Evolutionary conservation across 2,888 invertebrate genomes (phyloP).

Genomic region (Tromatobia lineatoria): DNA sequence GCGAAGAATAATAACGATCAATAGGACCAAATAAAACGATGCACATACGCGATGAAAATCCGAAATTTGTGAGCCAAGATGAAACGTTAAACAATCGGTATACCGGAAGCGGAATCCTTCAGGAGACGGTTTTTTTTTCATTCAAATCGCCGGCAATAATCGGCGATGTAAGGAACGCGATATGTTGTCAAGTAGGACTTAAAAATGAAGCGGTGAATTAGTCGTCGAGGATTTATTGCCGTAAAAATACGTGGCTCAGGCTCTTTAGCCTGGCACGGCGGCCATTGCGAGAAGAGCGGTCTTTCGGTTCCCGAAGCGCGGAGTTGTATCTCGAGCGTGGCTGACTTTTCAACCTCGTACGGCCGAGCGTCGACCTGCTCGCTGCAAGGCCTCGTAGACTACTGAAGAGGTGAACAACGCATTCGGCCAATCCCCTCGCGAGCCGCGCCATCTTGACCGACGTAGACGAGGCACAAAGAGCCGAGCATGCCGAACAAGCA

Average conservation of each 20-base stretch:
- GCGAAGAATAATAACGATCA: not conserved
- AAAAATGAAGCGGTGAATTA: not conserved
- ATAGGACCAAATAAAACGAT: slow-evolving; percentile 9
- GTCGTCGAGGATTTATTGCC: not conserved
- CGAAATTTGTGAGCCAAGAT: not conserved
- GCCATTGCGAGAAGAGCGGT: slow-evolving; percentile 60
- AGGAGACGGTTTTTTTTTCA: not conserved
- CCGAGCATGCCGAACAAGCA: slow-evolving; percentile 61
- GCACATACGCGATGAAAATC: slow-evolving; percentile 5
- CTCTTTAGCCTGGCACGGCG: slow-evolving; percentile 61
- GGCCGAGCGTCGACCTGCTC: slow-evolving; percentile 69
- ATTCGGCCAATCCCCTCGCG: slow-evolving; percentile 70
- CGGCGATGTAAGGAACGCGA: not conserved
- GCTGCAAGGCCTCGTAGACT: slow-evolving; percentile 72
- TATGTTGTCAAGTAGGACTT: not conserved
- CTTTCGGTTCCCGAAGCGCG: slow-evolving; percentile 36
- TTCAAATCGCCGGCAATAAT: not conserved
- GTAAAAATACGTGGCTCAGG: not conserved
- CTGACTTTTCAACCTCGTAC: slow-evolving; percentile 60
- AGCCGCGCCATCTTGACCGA: slow-evolving; percentile 71
- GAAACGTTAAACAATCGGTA: not conserved
- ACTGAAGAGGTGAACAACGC: slow-evolving; percentile 68
- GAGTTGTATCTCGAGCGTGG: slow-evolving; percentile 54
- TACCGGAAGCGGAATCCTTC: slow-evolving; percentile 9
- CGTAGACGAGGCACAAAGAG: slow-evolving; percentile 69